Evolutionary conservation across 1,140 invertebrate species (phyloP).

Genomic region (Conus betulinus): DNA sequence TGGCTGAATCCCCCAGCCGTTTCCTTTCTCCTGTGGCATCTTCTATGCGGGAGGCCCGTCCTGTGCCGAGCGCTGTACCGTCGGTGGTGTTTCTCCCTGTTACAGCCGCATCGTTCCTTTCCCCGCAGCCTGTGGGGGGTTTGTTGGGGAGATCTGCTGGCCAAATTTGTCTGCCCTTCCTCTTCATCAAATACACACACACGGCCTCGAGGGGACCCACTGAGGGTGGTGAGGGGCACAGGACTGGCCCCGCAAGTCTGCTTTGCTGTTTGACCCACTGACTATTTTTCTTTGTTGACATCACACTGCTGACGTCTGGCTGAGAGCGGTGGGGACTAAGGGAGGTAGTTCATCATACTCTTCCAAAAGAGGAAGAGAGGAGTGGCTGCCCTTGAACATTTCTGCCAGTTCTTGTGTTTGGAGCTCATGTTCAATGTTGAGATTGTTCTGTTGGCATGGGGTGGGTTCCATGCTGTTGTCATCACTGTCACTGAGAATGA

Average conservation of each 20-base stretch:
- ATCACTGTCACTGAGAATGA: neutral
- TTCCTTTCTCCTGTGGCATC: neutral
- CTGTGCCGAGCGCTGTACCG: neutral
- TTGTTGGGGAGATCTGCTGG: neutral
- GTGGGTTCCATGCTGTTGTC: neutral
- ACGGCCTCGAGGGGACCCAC: neutral
- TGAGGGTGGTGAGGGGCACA: neutral
- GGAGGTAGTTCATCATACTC: conserved; percentile 2
- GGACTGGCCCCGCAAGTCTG: neutral
- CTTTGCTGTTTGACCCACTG: neutral
- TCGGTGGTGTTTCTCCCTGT: neutral
- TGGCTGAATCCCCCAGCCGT: neutral
- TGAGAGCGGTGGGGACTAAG: conserved; percentile 1
- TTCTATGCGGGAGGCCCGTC: neutral
- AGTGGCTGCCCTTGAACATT: conserved; percentile 1
- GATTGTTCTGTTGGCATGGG: neutral
- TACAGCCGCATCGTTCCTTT: neutral
- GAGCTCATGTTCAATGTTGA: neutral
- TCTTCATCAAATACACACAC: conserved; percentile 24
- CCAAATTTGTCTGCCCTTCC: conserved; percentile 10
- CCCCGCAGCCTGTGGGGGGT: neutral
- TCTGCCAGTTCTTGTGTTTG: neutral
- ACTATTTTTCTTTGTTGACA: neutral
- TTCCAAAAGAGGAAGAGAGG: neutral
- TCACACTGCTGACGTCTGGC: neutral